Conservation (phyloP, 1,140 invertebrate genomes). For the Zaprionus kolodkinae region DNA sequence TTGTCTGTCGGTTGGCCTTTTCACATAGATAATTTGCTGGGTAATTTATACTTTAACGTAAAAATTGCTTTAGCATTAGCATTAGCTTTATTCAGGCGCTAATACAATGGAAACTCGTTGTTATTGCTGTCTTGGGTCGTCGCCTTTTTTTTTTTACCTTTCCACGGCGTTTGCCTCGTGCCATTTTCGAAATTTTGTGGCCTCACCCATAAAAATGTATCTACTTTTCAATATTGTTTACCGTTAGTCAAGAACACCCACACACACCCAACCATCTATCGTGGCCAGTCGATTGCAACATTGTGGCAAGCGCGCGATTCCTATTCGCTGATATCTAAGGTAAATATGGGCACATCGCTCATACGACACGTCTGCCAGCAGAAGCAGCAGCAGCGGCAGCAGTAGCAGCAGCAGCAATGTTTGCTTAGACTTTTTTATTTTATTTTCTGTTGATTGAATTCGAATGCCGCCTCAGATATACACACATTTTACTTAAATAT, state of each 20-base stretch:
- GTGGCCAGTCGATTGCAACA: slow-evolving; percentile 7
- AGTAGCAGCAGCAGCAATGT: slow-evolving; percentile 8
- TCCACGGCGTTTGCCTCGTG: background rate
- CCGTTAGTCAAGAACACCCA: slow-evolving; percentile 9
- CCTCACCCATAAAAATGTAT: slow-evolving; percentile 13
- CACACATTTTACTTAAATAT: slow-evolving; percentile 24
- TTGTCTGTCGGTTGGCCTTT: slow-evolving; percentile 1
- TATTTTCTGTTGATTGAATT: slow-evolving; percentile 55
- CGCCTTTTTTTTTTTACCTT: background rate
- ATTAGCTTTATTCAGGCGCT: background rate
- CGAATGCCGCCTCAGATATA: slow-evolving; percentile 37
- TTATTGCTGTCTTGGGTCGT: background rate
- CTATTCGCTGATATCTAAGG: slow-evolving; percentile 15
- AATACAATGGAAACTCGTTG: background rate
- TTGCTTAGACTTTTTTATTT: slow-evolving; percentile 9
- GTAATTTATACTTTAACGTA: slow-evolving; percentile 27
- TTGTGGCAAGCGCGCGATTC: slow-evolving; percentile 7
- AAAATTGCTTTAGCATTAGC: background rate
- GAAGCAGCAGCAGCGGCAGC: background rate
- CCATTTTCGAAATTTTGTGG: slow-evolving; percentile 52
- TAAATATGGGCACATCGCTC: slow-evolving; percentile 44
- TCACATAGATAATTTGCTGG: slow-evolving; percentile 16
- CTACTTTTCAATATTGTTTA: slow-evolving; percentile 42
- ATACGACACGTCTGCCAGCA: slow-evolving; percentile 43
- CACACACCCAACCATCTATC: background rate